A percentile compares a stretch with the other conserved stretches of the same genome.
These are phyloP conservation scores for Plutomurus gul DNA, from an alignment of 1,140 invertebrate species.

Conservation along the genomic window DNA sequence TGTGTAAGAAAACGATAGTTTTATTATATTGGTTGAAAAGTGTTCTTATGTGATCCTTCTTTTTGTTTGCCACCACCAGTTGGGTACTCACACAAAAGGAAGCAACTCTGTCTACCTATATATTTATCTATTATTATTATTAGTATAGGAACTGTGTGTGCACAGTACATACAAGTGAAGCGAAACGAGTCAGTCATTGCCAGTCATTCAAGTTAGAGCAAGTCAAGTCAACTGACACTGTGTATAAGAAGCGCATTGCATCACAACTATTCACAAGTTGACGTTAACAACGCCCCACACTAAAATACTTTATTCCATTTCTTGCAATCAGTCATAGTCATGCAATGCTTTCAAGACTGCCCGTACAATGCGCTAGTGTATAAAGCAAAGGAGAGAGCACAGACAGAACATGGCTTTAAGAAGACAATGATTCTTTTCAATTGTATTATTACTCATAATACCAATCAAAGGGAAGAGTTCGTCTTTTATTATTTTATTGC, in stretches of 20 bases:
- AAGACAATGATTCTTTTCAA: no score
- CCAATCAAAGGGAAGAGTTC: conserved; percentile 29
- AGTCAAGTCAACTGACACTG: not conserved
- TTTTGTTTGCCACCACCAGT: no score
- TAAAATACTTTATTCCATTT: conserved; percentile 22
- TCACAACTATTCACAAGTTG: conserved; percentile 7
- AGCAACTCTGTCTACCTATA: no score
- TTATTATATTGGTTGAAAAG: not conserved
- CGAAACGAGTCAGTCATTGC: not conserved
- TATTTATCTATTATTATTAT: not conserved
- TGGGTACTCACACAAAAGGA: no score
- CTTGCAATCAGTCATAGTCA: conserved; percentile 27
- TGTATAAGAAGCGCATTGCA: conserved; percentile 22
- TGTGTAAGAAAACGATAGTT: not conserved
- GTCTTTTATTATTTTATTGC: conserved; percentile 43
- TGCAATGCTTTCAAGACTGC: conserved; percentile 24
- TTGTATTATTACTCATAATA: no score
- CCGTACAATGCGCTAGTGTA: no score
- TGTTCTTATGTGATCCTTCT: not conserved
- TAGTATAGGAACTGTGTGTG: not conserved
- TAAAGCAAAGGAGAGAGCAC: no score
- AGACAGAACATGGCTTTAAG: no score
- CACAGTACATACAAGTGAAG: not conserved
- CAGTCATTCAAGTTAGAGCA: no score
- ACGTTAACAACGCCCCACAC: conserved; percentile 15